A percentile compares a stretch with the other conserved stretches of the same genome.
Conservation (phyloP, 2,888 invertebrate genomes). For the Diachrysia chrysitis region DNA sequence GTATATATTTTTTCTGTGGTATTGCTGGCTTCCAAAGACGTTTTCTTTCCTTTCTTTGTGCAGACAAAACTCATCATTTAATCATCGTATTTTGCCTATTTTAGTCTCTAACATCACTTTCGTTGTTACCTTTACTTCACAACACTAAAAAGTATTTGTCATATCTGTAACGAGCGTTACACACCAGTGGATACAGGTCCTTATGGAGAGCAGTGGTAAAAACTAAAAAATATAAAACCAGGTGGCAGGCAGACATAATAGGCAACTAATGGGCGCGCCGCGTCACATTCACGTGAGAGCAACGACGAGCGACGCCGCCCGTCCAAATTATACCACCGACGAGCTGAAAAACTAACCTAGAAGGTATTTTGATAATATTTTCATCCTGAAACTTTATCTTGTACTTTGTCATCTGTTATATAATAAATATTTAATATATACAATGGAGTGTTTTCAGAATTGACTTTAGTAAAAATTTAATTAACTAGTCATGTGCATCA, state of each 20-base stretch:
- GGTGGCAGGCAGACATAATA: constrained; percentile 78
- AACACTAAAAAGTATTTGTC: not conserved
- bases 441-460: not conserved
- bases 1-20: too few relatives aligned
- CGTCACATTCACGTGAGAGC: constrained; percentile 80
- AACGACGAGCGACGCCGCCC: constrained; percentile 33
- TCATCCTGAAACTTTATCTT: not conserved
- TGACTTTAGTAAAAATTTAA: not conserved
- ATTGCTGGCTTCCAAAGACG: too few relatives aligned
- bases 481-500: too few relatives aligned
- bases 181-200: constrained; percentile 19
- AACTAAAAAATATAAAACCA: constrained; percentile 55
- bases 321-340: constrained; percentile 38
- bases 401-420: not conserved
- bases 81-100: not conserved
- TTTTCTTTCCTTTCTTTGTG: too few relatives aligned
- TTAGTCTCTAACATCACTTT: not conserved
- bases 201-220: constrained; percentile 45
- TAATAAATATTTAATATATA: not conserved
- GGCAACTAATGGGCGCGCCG: constrained; percentile 81
- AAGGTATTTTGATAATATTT: not conserved
- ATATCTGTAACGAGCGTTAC: constrained; percentile 9
- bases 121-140: not conserved
- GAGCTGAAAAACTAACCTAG: constrained; percentile 16
- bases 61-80: too few relatives aligned